Percentiles rank a stretch among this genome's conserved stretches.
phyloP scores from a whole-genome alignment of 2,113 vertebrate genomes.

The Pomatorhinus ruficollis region DNA sequence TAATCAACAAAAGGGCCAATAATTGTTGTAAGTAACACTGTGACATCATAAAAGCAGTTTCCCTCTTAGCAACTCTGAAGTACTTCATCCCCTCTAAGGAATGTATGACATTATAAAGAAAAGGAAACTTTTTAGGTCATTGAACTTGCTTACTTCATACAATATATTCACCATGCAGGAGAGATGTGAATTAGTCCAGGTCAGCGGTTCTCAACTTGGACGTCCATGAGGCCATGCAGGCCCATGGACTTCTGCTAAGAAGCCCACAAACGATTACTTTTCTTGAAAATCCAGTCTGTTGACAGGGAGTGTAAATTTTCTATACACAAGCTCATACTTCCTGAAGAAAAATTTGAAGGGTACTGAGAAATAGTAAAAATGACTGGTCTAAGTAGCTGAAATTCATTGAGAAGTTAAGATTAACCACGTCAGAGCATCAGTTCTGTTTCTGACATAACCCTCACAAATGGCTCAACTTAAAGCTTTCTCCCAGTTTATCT shows the following conservation, averaged over 20 bases:
- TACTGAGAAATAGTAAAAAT: neutral
- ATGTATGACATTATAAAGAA: neutral
- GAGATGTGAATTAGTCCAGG: constrained; percentile 51
- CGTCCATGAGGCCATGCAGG: neutral
- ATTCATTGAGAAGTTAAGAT: neutral
- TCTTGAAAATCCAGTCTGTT: neutral
- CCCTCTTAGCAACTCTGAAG: constrained; percentile 20
- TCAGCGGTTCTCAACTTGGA: constrained; percentile 22
- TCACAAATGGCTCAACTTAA: neutral
- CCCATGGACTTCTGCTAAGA: neutral
- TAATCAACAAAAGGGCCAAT: neutral
- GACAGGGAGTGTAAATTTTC: neutral
- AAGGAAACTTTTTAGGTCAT: constrained; percentile 15
- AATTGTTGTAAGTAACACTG: neutral
- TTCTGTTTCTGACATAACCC: neutral
- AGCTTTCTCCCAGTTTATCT: neutral
- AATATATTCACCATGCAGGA: constrained; percentile 43
- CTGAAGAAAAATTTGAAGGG: neutral
- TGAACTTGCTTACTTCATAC: constrained; percentile 12
- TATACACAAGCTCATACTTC: neutral
- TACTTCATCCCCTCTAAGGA: constrained; percentile 16
- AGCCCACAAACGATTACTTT: neutral
- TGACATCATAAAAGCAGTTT: neutral
- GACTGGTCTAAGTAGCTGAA: neutral
- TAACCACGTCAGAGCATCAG: neutral